Conservation (phyloP, 2,888 invertebrate genomes). For the Congeria kusceri region DNA sequence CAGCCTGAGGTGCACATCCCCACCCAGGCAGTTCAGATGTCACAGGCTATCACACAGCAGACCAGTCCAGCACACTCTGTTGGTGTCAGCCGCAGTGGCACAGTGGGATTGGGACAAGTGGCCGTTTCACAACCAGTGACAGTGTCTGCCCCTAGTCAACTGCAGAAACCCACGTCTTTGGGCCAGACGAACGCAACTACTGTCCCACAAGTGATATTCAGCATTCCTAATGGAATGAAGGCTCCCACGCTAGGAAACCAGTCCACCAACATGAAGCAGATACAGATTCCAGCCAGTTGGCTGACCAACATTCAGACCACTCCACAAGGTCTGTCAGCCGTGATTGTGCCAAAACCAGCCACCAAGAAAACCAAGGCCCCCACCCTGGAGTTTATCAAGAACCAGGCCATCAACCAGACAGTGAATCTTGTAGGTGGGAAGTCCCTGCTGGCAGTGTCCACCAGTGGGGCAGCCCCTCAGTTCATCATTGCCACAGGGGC, state of each 20-base stretch:
- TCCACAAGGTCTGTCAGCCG: conserved; percentile 64
- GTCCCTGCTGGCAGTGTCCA: conserved; percentile 53
- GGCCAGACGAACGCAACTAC: conserved; percentile 27
- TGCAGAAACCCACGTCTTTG: background rate
- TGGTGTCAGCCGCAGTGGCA: background rate
- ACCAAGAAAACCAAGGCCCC: conserved; percentile 58
- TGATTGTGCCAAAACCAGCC: conserved; percentile 61
- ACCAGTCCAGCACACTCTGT: background rate
- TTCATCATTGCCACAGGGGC: conserved; percentile 56
- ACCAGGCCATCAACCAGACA: conserved; percentile 67
- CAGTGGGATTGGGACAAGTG: background rate
- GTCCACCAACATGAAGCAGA: conserved; percentile 64
- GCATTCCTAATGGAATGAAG: conserved; percentile 53
- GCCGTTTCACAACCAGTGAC: background rate
- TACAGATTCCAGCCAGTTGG: conserved; percentile 72
- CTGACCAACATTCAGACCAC: conserved; percentile 66
- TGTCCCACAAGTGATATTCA: conserved; percentile 52
- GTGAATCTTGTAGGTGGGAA: conserved; percentile 59
- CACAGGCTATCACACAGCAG: too few relatives aligned
- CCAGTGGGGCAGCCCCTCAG: conserved; percentile 54
- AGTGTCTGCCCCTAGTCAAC: conserved; percentile 4
- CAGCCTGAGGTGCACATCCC: conserved; percentile 11
- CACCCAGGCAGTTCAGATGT: background rate
- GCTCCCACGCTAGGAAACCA: conserved; percentile 46
- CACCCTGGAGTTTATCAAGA: conserved; percentile 62